Evolutionary conservation across 2,113 vertebrate genomes (phyloP).

Genomic region (Nycticebus coucang): DNA sequence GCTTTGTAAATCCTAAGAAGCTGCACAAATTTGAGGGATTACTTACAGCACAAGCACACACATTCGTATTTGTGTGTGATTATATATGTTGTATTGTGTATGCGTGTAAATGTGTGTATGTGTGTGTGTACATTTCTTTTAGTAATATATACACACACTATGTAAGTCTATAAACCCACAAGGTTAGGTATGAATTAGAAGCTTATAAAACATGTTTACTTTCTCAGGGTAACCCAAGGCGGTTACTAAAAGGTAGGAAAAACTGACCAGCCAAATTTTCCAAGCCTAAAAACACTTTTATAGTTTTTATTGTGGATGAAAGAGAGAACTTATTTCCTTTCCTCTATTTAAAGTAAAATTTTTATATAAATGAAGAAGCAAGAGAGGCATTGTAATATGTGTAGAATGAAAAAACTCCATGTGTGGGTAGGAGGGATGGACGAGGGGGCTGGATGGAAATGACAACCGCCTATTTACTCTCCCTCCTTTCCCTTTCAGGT

Average conservation of each 20-base stretch:
- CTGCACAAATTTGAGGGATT: background rate
- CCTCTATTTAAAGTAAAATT: constrained; percentile 69
- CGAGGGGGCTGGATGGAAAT: background rate
- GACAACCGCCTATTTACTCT: background rate
- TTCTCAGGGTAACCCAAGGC: constrained; percentile 83
- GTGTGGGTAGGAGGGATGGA: background rate
- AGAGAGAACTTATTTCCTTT: constrained; percentile 51
- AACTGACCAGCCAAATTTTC: constrained; percentile 84
- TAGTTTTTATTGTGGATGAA: constrained; percentile 82
- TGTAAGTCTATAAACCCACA: constrained; percentile 80
- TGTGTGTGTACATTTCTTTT: background rate
- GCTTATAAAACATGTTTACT: constrained; percentile 86
- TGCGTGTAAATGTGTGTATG: background rate
- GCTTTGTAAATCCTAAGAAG: background rate
- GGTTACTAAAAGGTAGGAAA: constrained; percentile 87
- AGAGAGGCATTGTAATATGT: constrained; percentile 36
- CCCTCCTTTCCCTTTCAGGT: background rate
- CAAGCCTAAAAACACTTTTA: constrained; percentile 82
- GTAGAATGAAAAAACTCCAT: constrained; percentile 34
- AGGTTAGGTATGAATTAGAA: constrained; percentile 84
- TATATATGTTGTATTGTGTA: background rate
- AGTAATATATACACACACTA: background rate
- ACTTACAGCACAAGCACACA: background rate
- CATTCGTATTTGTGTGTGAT: background rate
- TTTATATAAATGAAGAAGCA: constrained; percentile 42